Conservation (phyloP, 2,888 invertebrate species). For the Coenonympha glycerion region DNA sequence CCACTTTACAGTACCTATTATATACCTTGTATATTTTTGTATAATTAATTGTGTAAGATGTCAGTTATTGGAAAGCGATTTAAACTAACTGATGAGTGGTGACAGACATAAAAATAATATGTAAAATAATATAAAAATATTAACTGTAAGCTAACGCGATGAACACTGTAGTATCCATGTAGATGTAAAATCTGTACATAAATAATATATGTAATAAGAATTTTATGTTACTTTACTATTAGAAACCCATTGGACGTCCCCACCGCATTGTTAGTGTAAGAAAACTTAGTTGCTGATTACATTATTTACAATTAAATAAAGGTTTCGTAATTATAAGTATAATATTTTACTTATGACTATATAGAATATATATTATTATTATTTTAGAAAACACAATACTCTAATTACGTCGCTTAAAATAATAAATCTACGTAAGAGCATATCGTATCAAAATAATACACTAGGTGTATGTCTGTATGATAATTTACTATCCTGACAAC, state of each 20-base stretch:
- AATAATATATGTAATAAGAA: constrained; percentile 16
- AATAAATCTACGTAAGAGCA: background rate
- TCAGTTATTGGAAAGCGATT: no score
- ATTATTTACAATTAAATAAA: no score
- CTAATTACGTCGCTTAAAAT: background rate
- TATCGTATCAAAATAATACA: background rate
- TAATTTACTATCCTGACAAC: background rate
- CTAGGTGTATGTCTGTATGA: background rate
- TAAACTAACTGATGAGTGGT: no score
- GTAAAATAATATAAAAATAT: no score
- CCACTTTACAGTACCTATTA: no score
- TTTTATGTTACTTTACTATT: background rate
- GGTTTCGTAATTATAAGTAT: no score
- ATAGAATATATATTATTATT: no score
- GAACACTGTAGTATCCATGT: background rate
- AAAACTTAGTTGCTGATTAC: no score
- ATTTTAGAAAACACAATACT: background rate
- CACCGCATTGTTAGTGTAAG: background rate
- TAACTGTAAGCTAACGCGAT: background rate
- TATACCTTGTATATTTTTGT: no score
- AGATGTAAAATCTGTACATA: constrained; percentile 16
- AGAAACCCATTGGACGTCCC: background rate
- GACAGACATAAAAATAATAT: no score
- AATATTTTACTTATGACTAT: background rate
- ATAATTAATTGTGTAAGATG: no score